Base-by-base conservation (phyloP, 2,888 invertebrate genomes). In the Ceriagrion tenellum region DNA sequence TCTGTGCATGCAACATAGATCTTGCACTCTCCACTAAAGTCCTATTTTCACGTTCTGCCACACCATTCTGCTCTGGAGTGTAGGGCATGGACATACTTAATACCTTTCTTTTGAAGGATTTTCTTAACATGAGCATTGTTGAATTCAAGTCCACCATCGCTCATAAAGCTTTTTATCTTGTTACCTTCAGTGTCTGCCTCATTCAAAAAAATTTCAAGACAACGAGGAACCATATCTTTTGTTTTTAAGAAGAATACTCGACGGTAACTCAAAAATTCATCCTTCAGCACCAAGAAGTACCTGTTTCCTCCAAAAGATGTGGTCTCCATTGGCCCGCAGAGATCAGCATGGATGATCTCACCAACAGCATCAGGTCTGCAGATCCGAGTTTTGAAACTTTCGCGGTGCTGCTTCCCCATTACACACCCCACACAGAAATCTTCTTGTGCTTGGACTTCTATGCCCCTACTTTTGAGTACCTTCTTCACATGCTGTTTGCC, bases 1-100 rank as follows among this genome's bases (percentile, higher is more conserved):
- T 88, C 88, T 88, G 35, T 88, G 88, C 88, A 40, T 88, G 88
- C 88, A 88, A 88, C 18, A 88, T 40, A 88, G 47, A 88, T 88
- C 88, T 88, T 88, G 35, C 35, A 35, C 88, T 88, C 47, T 40
- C 47, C 88, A 40, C 47, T 88, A 18, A 23, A 35, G 35, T 88
- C 40, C 47, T 35, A 88, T 88, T 69, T 69, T 69, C 69, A 69
- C 26, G n/a, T 69, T 69, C 69, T 69, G 69, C 12, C 69, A 23
- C 69, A 26, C 69, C 69, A 69, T 69, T 69, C 69, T 69, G 69
- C n/a, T 69, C 69, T 69, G 69, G 69, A 69, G 26, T 69, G 69
- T 69, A 69, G 69, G 69, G 69, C 23, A 69, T 69, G 69, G 69
- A 69, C 69, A 69, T 10, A 23, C 69, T 69, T 69, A 69, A 69